Base-by-base conservation (phyloP, 2,113 vertebrate genomes). In the Cyanistes caeruleus region DNA sequence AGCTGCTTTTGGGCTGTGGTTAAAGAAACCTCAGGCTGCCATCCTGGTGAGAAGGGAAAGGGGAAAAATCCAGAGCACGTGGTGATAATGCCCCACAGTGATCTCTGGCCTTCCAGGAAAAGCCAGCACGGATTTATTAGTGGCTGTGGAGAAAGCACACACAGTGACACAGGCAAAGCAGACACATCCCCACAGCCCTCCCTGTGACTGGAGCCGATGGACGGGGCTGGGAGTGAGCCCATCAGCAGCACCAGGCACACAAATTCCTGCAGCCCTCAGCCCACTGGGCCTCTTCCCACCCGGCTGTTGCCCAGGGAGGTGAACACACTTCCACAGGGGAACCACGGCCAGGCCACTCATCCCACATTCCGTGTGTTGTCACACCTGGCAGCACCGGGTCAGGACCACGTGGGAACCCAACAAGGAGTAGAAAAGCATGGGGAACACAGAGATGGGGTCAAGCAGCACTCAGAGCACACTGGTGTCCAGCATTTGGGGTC, bases 131-230 rank as follows among this genome's bases (percentile, higher is more conserved):
- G 62, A 31, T 72, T 64, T 39, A 5, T 25, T 2, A 4, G 44
- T 0, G 39, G 55, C 53, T 1, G 7, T 3, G n/a, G 51, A 27
- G 68, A 30, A 78, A 55, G 55, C 0, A 9, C 4, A 2, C 1
- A 0, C 20, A 16, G 60, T 0, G 23, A 75, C 80, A 25, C 52
- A 4, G 23, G 65, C 27, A 37, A 30, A 82, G 63, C 43, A 9
- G 5, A 8, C 1, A 1, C 3, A 0, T 67, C 44, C 21, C 62
- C 67, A 24, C 11, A 20, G n/a, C 4, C 1, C 7, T 51, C 13
- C 59, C 76, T 27, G 37, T 4, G 4, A 2, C 41, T 2, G 8
- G 68, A 62, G 77, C n/a, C 0, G 0, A 12, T 0, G 44, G 69
- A 46, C 31, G 30, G 20, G 7, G 49, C 37, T 19, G 8, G 39